Conservation (phyloP, 2,113 vertebrate species). For the Gila orcuttii region DNA sequence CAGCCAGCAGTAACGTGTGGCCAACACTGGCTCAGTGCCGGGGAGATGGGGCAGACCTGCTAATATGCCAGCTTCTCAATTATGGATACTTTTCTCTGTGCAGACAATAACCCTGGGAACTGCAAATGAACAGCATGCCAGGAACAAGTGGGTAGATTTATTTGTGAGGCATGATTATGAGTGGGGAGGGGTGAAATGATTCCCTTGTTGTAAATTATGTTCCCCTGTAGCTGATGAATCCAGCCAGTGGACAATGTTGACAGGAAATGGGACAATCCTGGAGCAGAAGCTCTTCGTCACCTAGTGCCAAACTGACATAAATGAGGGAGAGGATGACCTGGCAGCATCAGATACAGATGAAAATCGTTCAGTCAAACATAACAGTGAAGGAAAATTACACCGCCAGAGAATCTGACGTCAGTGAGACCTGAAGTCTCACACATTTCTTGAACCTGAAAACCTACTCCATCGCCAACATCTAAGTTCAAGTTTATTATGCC, state of each 20-base stretch:
- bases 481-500: background rate
- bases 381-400: background rate
- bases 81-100: constrained; percentile 18
- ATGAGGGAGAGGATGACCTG: constrained; percentile 31
- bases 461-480: background rate
- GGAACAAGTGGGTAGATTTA: constrained; percentile 30
- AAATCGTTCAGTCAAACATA: background rate
- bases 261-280: constrained; percentile 21
- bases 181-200: constrained; percentile 10
- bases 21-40: constrained; percentile 1
- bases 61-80: constrained; percentile 25
- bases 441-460: background rate
- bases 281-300: constrained; percentile 13
- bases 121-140: constrained; percentile 40
- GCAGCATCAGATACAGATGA: constrained; percentile 12
- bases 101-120: constrained; percentile 46
- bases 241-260: constrained; percentile 26
- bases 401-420: background rate
- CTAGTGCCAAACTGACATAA: constrained; percentile 25
- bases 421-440: background rate
- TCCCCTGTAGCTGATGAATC: background rate
- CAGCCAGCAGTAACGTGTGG: background rate
- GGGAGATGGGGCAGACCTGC: constrained; percentile 8
- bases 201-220: constrained; percentile 41
- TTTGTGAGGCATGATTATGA: constrained; percentile 35